A percentile compares a stretch with the other conserved stretches of the same genome.
phyloP scores from a whole-genome alignment of 2,113 vertebrate genomes.

The Dendropsophus ebraccatus region DNA sequence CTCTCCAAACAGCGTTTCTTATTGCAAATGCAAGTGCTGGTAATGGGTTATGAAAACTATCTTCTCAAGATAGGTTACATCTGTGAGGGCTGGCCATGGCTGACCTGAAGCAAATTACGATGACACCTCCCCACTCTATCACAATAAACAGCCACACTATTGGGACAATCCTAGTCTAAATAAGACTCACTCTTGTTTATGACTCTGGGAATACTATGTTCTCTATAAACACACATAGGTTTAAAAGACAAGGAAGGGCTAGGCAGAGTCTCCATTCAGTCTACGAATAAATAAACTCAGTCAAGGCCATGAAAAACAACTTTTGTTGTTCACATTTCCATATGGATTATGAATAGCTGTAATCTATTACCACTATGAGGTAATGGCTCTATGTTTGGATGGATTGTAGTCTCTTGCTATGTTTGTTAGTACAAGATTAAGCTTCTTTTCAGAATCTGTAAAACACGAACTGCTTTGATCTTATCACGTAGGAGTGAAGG shows the following conservation, averaged over 20 bases:
- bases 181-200: slow-evolving; percentile 52
- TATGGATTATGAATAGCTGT: slow-evolving; percentile 39
- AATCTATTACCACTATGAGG: slow-evolving; percentile 46
- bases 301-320: slow-evolving; percentile 46
- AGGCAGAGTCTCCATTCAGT: slow-evolving; percentile 41
- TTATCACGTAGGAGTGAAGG: not conserved
- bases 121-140: slow-evolving; percentile 60
- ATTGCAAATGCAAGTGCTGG: not conserved
- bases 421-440: slow-evolving; percentile 39
- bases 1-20: slow-evolving; percentile 38
- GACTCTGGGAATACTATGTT: slow-evolving; percentile 57
- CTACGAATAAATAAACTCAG: slow-evolving; percentile 54
- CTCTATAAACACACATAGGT: slow-evolving; percentile 58
- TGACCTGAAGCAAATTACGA: slow-evolving; percentile 63
- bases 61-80: slow-evolving; percentile 51
- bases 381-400: slow-evolving; percentile 42
- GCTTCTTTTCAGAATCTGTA: slow-evolving; percentile 18
- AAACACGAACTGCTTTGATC: not conserved
- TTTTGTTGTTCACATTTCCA: slow-evolving; percentile 50
- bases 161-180: slow-evolving; percentile 51
- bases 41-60: slow-evolving; percentile 41
- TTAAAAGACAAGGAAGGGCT: slow-evolving; percentile 36
- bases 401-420: slow-evolving; percentile 18
- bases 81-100: slow-evolving; percentile 33
- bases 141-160: slow-evolving; percentile 55